phyloP scores from a whole-genome alignment of 2,888 invertebrate species.

The Priocnemis perturbator region DNA sequence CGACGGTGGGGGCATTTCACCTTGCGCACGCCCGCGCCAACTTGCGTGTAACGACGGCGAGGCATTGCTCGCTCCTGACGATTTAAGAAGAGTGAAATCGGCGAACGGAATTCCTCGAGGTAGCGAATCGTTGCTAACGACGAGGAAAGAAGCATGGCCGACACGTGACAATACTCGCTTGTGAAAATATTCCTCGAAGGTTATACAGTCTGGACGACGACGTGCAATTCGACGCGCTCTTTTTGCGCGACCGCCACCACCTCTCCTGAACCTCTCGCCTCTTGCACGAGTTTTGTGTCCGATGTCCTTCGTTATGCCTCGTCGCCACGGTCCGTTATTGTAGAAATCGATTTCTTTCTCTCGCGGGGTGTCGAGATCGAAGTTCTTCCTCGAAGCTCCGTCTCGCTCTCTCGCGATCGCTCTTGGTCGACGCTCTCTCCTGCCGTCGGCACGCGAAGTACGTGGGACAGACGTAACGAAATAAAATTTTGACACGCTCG shows the following conservation, averaged over 20 bases:
- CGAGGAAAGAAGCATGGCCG: constrained; percentile 3
- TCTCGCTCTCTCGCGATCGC: not conserved
- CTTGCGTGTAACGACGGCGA: not conserved
- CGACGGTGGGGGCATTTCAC: too few species aligned
- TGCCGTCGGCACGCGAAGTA: too few species aligned
- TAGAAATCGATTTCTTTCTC: constrained; percentile 39
- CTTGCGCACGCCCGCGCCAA: not conserved
- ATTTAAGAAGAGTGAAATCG: not conserved
- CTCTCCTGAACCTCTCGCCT: not conserved
- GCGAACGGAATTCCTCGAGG: not conserved
- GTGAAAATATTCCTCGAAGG: constrained; percentile 8
- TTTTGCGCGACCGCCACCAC: constrained; percentile 19
- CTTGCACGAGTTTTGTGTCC: constrained; percentile 24
- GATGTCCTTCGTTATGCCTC: constrained; percentile 47
- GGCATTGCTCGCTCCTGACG: not conserved
- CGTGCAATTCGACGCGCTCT: constrained; percentile 34
- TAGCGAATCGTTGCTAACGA: not conserved
- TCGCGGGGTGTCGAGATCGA: not conserved
- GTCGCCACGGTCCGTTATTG: constrained; percentile 16
- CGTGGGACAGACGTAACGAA: too few species aligned
- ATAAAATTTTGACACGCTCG: too few species aligned
- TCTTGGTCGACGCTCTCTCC: not conserved
- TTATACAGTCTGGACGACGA: constrained; percentile 1
- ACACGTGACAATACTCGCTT: constrained; percentile 8
- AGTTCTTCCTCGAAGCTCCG: not conserved